Percentiles rank a stretch among this genome's conserved stretches.
These are phyloP conservation scores for Hexactinellida sp. DNA, from an alignment of 37 sponge, comb jelly and placozoan genomes.

Conservation along the genomic window DNA sequence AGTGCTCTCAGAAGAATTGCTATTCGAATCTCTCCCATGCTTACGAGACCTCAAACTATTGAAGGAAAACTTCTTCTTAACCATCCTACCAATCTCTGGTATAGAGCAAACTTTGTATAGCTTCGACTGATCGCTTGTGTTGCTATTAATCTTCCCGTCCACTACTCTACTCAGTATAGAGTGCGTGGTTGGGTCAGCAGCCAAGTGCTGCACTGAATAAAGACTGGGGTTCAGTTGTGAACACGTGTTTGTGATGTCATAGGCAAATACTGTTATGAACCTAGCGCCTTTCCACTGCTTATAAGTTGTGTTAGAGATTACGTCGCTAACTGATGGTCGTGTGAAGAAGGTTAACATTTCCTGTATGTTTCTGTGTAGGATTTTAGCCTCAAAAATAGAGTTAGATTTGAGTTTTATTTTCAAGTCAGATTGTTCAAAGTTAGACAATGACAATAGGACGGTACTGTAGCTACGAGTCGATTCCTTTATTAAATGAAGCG, in stretches of 20 bases:
- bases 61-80: background rate
- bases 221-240: background rate
- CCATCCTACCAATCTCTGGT: background rate
- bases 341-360: background rate
- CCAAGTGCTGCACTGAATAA: background rate
- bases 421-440: background rate
- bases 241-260: background rate
- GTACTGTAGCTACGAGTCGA: background rate
- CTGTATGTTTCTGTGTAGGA: background rate
- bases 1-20: too few species aligned
- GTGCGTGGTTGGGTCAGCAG: background rate
- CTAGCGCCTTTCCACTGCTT: background rate
- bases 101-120: slow-evolving; percentile 1
- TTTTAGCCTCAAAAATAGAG: background rate
- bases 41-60: background rate
- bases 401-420: slow-evolving; percentile 4
- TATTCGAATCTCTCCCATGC: background rate
- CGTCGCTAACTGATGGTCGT: background rate
- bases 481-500: background rate
- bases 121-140: background rate
- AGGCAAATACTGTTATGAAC: background rate
- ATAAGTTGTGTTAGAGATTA: background rate
- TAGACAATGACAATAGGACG: background rate
- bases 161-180: background rate
- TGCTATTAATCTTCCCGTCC: background rate